These are phyloP conservation scores for Amblyopsis rosae DNA, from an alignment of 2,113 vertebrate genomes.

Conservation along the genomic window DNA sequence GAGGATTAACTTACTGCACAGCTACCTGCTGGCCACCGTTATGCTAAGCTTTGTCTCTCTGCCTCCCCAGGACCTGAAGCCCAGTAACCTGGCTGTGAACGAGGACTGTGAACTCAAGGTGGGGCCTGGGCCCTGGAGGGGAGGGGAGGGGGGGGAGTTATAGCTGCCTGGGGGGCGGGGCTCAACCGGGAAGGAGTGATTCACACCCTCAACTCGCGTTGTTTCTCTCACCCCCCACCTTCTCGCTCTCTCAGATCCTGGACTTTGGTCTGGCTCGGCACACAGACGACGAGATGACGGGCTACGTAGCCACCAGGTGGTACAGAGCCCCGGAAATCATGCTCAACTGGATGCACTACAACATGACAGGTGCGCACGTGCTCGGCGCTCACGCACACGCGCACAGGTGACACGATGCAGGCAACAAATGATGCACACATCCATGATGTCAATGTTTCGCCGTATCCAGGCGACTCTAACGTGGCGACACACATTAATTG, in stretches of 20 bases:
- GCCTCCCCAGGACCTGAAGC: conserved; percentile 88
- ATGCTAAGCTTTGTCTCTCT: background rate
- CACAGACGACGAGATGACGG: conserved; percentile 98
- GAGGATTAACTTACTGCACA: no score
- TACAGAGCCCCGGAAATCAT: conserved; percentile 98
- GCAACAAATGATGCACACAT: no score
- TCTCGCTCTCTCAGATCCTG: conserved; percentile 81
- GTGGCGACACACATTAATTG: no score
- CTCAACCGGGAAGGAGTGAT: background rate
- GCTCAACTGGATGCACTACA: conserved; percentile 99
- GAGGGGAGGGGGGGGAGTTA: no score
- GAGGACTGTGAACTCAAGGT: conserved; percentile 98
- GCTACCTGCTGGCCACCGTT: no score
- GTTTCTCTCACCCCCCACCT: background rate
- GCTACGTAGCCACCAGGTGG: conserved; percentile 96
- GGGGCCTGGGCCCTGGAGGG: conserved; percentile 23
- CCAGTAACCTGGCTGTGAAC: conserved; percentile 97
- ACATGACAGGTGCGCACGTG: conserved; percentile 87
- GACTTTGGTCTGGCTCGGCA: conserved; percentile 96
- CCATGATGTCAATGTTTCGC: no score
- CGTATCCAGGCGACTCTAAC: no score
- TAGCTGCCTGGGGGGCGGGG: background rate
- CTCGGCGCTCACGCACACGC: background rate
- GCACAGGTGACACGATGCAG: no score
- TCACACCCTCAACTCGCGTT: background rate